Base-by-base conservation (phyloP, 1,140 invertebrate species). In the Leptinotarsa defecta region DNA sequence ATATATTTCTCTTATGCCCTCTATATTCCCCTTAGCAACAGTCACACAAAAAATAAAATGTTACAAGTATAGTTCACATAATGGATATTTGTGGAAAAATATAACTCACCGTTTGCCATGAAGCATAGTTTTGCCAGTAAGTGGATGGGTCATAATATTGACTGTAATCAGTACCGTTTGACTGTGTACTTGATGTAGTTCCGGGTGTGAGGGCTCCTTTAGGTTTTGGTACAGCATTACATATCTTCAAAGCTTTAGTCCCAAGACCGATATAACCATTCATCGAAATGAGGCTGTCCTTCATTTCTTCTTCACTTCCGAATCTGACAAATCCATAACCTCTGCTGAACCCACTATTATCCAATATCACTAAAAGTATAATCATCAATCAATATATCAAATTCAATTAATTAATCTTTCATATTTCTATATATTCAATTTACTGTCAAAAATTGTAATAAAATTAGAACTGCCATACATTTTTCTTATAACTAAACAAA, bases 311-410 rank as follows among this genome's bases (percentile, higher is more conserved):
- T 87, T 98, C 96, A 83, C 94, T 95, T 11, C 94, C 93, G 86
- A 99, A 98, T 80, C 95, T 89, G 2, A 99, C 94, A 88, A 98
- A 98, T n/a, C 96, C 97, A 86, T 97, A 98, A 49, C 97, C 96
- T 88, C 96, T 97, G 81, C 95, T 97, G 79, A 95, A 94, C 15
- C 96, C 96, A 82, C 92, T 91, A 78, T 89, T 91, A 82, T 96
- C 95, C 75, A 96, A 87, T 77, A 98, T 96, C 70, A 97, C 96
- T 94, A 49, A 86, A 85, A 77, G 81, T 20, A 75, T 48, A 68
- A 11, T 43, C n/a, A 43, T 17, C 15, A 15, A 19, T 48, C 22
- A 65, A 65, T 65, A 20, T 27, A 65, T 57, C 34, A 34, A 34
- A 8, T 11, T 34, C 34, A 34, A 34, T 34, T 34, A 8, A 2